These are phyloP conservation scores for Diuraphis noxia DNA, from an alignment of 1,140 invertebrate species.

Conservation along the genomic window DNA sequence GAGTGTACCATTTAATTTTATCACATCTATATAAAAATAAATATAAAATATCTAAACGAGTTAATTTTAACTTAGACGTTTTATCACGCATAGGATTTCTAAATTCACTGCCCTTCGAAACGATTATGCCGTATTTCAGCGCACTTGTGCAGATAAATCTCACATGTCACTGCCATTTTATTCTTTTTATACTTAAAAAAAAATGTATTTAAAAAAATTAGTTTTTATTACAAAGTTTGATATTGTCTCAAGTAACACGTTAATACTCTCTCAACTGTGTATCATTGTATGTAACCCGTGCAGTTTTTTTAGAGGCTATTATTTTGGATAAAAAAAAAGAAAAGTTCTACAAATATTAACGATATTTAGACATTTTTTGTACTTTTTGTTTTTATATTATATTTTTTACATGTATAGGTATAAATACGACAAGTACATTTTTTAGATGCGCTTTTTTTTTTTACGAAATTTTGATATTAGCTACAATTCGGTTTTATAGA, in stretches of 20 bases:
- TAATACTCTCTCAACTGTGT: background rate
- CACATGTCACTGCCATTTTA: slow-evolving; percentile 23
- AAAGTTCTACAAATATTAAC: background rate
- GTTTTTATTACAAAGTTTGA: background rate
- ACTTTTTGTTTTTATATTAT: slow-evolving; percentile 14
- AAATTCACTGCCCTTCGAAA: slow-evolving; percentile 31
- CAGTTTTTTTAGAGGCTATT: background rate
- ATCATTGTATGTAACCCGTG: background rate
- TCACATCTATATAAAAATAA: background rate
- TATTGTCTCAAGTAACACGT: background rate
- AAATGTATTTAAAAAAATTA: no score
- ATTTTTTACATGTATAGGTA: slow-evolving; percentile 10
- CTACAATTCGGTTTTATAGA: background rate
- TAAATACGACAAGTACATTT: background rate
- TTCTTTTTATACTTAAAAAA: slow-evolving; percentile 18
- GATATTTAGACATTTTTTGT: background rate
- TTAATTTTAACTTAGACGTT: background rate
- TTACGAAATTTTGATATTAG: slow-evolving; percentile 7
- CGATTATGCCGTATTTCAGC: background rate
- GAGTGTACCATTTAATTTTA: slow-evolving; percentile 8
- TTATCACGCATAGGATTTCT: slow-evolving; percentile 18
- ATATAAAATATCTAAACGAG: background rate
- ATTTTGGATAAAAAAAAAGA: background rate
- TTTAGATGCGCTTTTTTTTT: background rate
- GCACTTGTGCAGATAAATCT: slow-evolving; percentile 11